These are phyloP conservation scores for Staurois parvus DNA, from an alignment of 2,797 vertebrate genomes.

Conservation along the genomic window DNA sequence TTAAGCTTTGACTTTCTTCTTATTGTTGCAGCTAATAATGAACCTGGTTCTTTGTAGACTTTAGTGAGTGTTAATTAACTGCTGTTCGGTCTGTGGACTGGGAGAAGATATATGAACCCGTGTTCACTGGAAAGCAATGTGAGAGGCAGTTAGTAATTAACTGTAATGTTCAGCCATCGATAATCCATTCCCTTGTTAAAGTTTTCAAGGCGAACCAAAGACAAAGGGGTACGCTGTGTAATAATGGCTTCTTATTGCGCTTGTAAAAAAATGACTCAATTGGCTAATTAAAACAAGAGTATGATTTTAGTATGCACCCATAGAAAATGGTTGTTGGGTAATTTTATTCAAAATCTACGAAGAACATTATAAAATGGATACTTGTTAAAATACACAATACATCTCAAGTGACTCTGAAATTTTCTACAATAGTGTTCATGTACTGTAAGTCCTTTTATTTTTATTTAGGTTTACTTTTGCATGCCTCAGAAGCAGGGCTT, in stretches of 20 bases:
- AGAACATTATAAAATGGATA: no score
- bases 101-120: slow-evolving; percentile 14
- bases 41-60: neutral
- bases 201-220: neutral
- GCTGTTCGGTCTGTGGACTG: slow-evolving; percentile 6
- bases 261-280: no score
- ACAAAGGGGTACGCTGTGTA: neutral
- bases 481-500: no score
- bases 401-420: no score
- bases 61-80: slow-evolving; percentile 29
- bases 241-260: neutral
- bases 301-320: no score
- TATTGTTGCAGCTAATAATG: slow-evolving; percentile 15
- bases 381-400: no score
- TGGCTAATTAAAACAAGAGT: no score
- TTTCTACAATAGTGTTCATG: no score
- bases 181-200: neutral
- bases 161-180: slow-evolving; percentile 14
- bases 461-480: no score
- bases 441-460: no score
- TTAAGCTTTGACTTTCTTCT: neutral
- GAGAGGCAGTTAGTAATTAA: slow-evolving; percentile 18
- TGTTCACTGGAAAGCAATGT: neutral
- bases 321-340: no score
- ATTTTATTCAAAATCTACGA: no score